These are phyloP conservation scores for Mus caroli DNA, from an alignment of 2,797 vertebrate species.

Conservation along the genomic window DNA sequence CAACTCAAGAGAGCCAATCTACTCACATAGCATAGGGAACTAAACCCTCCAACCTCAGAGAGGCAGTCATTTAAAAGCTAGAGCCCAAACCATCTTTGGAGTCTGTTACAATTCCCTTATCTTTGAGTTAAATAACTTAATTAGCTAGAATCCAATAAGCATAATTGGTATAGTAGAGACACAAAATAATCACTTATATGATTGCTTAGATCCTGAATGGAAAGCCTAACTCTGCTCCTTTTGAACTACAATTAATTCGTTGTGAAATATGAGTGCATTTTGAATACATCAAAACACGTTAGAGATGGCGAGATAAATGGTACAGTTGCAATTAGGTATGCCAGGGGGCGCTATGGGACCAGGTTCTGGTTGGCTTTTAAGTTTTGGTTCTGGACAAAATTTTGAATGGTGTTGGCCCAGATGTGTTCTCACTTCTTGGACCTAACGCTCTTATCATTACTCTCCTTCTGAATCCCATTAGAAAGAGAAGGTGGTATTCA, in stretches of 20 bases:
- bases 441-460: not conserved
- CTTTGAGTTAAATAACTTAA: constrained; percentile 77
- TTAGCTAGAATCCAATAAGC: constrained; percentile 67
- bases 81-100: constrained; percentile 7
- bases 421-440: not conserved
- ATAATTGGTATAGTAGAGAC: constrained; percentile 72
- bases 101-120: constrained; percentile 57
- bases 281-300: constrained; percentile 16
- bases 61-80: constrained; percentile 57
- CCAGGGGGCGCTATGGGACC: constrained; percentile 50
- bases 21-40: not conserved
- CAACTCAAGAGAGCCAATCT: constrained; percentile 56
- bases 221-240: constrained; percentile 71
- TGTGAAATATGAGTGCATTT: constrained; percentile 45
- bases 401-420: not conserved
- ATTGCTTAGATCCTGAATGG: constrained; percentile 60
- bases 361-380: not conserved
- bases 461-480: not conserved
- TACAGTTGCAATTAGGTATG: not conserved
- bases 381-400: not conserved
- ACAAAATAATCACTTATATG: constrained; percentile 71
- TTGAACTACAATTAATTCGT: constrained; percentile 75
- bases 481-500: not conserved
- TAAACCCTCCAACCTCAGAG: constrained; percentile 8
- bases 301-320: not conserved